These are phyloP conservation scores for Azorinus chamasolen DNA, from an alignment of 2,888 invertebrate genomes.

Conservation along the genomic window DNA sequence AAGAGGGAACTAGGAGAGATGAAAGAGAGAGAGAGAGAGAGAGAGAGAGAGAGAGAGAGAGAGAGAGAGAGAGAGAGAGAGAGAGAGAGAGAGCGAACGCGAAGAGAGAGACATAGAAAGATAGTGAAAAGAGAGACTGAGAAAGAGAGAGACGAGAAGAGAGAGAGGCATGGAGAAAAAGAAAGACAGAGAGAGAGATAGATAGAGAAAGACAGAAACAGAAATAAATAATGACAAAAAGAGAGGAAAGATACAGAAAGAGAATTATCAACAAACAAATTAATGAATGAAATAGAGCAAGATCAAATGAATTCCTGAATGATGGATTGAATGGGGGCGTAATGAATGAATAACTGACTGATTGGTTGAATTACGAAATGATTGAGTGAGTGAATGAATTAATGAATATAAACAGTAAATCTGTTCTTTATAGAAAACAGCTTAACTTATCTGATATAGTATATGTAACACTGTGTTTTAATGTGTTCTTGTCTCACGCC, in stretches of 20 bases:
- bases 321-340: too few relatives aligned
- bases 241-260: not conserved
- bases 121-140: not conserved
- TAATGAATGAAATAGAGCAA: too few relatives aligned
- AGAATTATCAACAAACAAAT: too few relatives aligned
- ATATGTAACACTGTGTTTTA: too few relatives aligned
- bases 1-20: not conserved
- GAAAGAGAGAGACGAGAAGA: not conserved
- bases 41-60: slow-evolving; percentile 6
- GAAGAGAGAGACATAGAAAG: not conserved
- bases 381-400: too few relatives aligned
- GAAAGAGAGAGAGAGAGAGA: slow-evolving; percentile 9
- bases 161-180: not conserved
- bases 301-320: too few relatives aligned
- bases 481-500: too few relatives aligned
- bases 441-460: too few relatives aligned
- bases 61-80: not conserved
- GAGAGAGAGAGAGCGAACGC: slow-evolving; percentile 2
- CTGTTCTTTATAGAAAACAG: too few relatives aligned
- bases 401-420: too few relatives aligned
- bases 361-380: too few relatives aligned
- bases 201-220: slow-evolving; percentile 2
- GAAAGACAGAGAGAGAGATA: not conserved
- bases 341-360: too few relatives aligned
- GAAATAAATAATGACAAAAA: not conserved